phyloP scores from a whole-genome alignment of 2,888 invertebrate species.

The Papilio elwesi region DNA sequence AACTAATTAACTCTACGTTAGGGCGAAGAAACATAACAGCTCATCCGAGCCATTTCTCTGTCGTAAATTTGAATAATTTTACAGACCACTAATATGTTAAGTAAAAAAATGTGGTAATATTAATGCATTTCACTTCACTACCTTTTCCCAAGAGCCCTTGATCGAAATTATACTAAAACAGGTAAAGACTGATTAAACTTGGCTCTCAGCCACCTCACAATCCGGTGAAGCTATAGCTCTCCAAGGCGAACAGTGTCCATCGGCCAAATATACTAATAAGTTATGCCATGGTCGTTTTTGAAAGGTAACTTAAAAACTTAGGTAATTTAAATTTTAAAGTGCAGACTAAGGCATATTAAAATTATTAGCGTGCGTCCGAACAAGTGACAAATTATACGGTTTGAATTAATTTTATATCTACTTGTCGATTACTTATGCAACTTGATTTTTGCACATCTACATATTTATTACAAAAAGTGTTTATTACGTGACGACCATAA shows the following conservation, averaged over 20 bases:
- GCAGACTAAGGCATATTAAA: not conserved
- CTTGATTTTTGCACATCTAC: not conserved
- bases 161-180: not conserved
- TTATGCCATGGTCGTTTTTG: constrained; percentile 19
- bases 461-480: not conserved
- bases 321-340: not conserved
- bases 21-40: not conserved
- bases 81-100: not conserved
- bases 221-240: not conserved
- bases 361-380: not conserved
- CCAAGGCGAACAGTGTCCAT: constrained; percentile 6
- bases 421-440: not conserved
- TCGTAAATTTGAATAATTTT: not conserved
- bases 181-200: not conserved
- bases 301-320: constrained; percentile 17
- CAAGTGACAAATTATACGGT: not conserved
- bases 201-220: constrained; percentile 1
- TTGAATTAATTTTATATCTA: not conserved
- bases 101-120: not conserved
- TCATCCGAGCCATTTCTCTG: not conserved
- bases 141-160: not conserved
- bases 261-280: constrained; percentile 22
- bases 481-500: not conserved
- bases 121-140: not conserved
- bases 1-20: not conserved